Evolutionary conservation across 2,113 vertebrate genomes (phyloP).

Genomic region (Onychorhynchus coronatus): DNA sequence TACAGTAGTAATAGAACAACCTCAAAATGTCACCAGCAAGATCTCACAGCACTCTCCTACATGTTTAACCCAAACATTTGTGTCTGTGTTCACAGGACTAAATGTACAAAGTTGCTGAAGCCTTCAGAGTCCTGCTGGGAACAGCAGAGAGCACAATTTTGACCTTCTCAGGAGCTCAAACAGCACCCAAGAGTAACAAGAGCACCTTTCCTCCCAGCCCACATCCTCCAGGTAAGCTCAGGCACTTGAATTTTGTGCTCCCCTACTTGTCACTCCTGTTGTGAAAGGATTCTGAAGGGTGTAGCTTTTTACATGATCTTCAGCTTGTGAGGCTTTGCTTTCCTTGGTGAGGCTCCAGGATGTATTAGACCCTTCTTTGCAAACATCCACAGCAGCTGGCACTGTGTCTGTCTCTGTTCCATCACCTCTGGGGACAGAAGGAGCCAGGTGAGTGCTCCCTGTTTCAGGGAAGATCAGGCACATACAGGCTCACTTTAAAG

Average conservation of each 20-base stretch:
- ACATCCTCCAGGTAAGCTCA: not conserved
- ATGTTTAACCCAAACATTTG: not conserved
- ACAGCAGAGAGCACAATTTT: not conserved
- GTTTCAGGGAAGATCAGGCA: not conserved
- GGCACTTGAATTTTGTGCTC: not conserved
- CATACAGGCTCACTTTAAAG: not conserved
- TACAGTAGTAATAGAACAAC: not conserved
- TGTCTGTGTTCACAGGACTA: not conserved
- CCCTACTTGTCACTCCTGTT: not conserved
- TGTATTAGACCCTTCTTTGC: not conserved
- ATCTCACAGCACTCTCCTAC: not conserved
- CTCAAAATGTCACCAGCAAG: not conserved
- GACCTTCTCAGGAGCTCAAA: not conserved
- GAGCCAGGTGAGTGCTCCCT: not conserved
- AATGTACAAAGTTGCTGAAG: not conserved
- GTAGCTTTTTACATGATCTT: not conserved
- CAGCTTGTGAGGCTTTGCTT: not conserved
- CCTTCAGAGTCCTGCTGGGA: not conserved
- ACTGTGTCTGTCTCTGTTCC: not conserved
- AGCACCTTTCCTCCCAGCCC: not conserved
- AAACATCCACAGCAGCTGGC: not conserved
- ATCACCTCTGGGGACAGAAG: not conserved
- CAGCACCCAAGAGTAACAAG: not conserved
- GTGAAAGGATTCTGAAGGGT: not conserved
- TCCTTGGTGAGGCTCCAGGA: not conserved